phyloP scores from a whole-genome alignment of 2,888 invertebrate species.

The Eristalis arbustorum region DNA sequence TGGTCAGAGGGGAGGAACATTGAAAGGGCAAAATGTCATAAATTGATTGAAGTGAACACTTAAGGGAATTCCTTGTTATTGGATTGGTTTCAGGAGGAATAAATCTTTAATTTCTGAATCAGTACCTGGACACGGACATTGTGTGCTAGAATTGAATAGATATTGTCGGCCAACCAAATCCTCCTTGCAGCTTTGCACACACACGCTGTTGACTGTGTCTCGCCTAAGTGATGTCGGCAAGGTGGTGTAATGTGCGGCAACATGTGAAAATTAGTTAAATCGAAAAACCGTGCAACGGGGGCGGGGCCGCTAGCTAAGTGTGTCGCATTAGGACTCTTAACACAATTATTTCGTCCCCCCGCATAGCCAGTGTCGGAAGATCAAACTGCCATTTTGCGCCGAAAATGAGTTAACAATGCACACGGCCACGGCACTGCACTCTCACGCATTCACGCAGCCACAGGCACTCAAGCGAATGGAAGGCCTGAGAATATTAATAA shows the following conservation, averaged over 20 bases:
- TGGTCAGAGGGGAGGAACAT: slow-evolving; percentile 7
- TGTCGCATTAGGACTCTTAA: slow-evolving; percentile 54
- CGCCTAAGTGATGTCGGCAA: too few relatives aligned
- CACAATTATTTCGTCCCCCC: slow-evolving; percentile 45
- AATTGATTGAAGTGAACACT: slow-evolving; percentile 64
- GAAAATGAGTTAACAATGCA: slow-evolving; percentile 9
- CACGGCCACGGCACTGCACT: too few relatives aligned
- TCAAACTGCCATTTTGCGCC: slow-evolving; percentile 14
- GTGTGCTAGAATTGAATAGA: neutral
- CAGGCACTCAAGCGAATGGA: slow-evolving; percentile 9
- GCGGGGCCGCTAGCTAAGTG: slow-evolving; percentile 16
- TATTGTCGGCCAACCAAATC: neutral
- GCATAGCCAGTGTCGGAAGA: slow-evolving; percentile 28
- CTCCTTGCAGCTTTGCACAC: neutral
- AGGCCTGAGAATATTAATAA: slow-evolving; percentile 62
- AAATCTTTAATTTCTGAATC: slow-evolving; percentile 48
- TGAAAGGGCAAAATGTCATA: slow-evolving; percentile 59
- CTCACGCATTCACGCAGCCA: neutral
- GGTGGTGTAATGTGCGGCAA: too few relatives aligned
- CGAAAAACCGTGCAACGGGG: too few relatives aligned
- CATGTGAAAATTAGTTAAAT: too few relatives aligned
- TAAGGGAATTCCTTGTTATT: slow-evolving; percentile 57
- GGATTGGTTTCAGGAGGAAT: slow-evolving; percentile 32
- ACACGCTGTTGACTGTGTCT: neutral
- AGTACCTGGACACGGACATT: neutral